Conservation (phyloP, 2,797 vertebrate genomes). For the Steatocranus sp. region DNA sequence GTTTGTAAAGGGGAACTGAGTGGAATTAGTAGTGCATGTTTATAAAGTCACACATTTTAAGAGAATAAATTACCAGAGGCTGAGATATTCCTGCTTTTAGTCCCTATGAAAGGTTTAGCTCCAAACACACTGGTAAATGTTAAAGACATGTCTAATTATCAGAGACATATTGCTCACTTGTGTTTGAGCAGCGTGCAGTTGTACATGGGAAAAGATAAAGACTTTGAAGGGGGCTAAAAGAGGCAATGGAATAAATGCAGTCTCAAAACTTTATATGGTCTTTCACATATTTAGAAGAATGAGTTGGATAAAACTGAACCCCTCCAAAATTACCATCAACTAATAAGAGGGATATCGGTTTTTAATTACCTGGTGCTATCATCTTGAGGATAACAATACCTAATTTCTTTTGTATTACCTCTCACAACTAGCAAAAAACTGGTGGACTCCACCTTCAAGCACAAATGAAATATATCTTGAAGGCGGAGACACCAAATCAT, state of each 20-base stretch:
- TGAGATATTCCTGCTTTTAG: not conserved
- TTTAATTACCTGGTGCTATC: not conserved
- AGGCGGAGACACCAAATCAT: not conserved
- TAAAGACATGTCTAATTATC: not conserved
- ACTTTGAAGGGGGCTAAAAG: not conserved
- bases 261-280: not conserved
- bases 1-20: not conserved
- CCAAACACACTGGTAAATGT: not conserved
- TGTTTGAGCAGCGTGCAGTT: not conserved
- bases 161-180: not conserved
- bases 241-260: not conserved
- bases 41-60: not conserved
- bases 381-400: not conserved
- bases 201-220: not conserved
- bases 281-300: not conserved
- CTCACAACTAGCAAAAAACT: not conserved
- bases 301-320: not conserved
- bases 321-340: not conserved
- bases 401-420: not conserved
- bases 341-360: not conserved
- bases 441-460: not conserved
- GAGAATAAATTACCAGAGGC: not conserved
- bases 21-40: not conserved
- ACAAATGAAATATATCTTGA: not conserved
- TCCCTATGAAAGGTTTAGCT: not conserved